phyloP scores from a whole-genome alignment of 2,888 invertebrate genomes.

The Teinopalpus imperialis region DNA sequence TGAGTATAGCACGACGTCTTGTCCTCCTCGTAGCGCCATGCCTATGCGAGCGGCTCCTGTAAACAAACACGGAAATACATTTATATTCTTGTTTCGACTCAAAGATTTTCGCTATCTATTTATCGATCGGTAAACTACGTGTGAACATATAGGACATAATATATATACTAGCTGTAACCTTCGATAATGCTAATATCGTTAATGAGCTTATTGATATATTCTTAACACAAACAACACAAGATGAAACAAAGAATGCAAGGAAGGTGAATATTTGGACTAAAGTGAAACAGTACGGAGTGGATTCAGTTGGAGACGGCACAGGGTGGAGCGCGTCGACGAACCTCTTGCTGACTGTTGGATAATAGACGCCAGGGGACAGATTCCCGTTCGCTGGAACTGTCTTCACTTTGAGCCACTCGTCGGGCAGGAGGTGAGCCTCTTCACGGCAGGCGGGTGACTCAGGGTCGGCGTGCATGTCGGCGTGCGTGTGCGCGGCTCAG shows the following conservation, averaged over 20 bases:
- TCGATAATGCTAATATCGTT: conserved; percentile 68
- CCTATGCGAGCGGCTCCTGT: conserved; percentile 86
- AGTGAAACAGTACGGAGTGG: conserved; percentile 69
- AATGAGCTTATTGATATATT: conserved; percentile 51
- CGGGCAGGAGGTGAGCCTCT: conserved; percentile 73
- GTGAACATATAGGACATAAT: conserved; percentile 51
- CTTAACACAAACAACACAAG: conserved; percentile 46
- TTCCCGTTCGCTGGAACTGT: conserved; percentile 66
- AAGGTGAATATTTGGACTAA: conserved; percentile 55
- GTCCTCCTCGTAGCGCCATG: conserved; percentile 86
- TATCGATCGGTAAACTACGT: conserved; percentile 41
- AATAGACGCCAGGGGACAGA: conserved; percentile 76
- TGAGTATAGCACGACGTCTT: conserved; percentile 92
- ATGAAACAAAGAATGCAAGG: conserved; percentile 35
- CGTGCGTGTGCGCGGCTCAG: conserved; percentile 48
- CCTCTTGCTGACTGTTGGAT: conserved; percentile 76
- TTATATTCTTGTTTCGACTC: conserved; percentile 44
- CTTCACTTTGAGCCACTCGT: conserved; percentile 77
- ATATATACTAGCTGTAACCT: conserved; percentile 42
- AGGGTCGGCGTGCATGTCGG: conserved; percentile 69
- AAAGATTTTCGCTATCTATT: conserved; percentile 48
- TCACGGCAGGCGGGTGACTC: conserved; percentile 76
- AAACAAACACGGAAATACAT: conserved; percentile 53
- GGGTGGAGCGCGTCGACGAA: conserved; percentile 63
- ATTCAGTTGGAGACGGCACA: conserved; percentile 65